These are phyloP conservation scores for Lasiurus cinereus DNA, from an alignment of 2,113 vertebrate species.

Conservation along the genomic window DNA sequence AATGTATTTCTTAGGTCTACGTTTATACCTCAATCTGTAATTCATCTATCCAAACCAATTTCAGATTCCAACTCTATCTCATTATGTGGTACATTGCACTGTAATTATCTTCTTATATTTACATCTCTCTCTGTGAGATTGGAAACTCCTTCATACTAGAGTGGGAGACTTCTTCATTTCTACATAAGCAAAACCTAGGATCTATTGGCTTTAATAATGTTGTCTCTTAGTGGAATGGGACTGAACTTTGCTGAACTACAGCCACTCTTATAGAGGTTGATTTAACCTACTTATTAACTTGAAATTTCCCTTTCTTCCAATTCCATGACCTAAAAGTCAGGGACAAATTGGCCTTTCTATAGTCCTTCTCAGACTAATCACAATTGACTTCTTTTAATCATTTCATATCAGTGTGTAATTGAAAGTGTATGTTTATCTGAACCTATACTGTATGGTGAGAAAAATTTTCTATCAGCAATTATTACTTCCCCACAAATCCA, in stretches of 20 bases:
- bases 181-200: not conserved
- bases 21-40: conserved; percentile 12
- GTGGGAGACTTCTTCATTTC: not conserved
- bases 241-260: not conserved
- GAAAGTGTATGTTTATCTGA: conserved; percentile 10
- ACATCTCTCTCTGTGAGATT: not conserved
- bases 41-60: not conserved
- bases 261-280: not conserved
- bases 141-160: not conserved
- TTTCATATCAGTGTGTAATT: conserved; percentile 38
- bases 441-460: not conserved
- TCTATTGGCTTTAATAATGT: not conserved
- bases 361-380: not conserved
- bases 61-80: not conserved
- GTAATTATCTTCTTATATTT: conserved; percentile 43
- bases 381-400: not conserved
- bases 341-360: not conserved
- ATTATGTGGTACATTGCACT: not conserved
- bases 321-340: not conserved
- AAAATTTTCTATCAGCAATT: not conserved
- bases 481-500: not conserved
- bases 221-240: not conserved
- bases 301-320: not conserved
- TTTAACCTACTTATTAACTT: not conserved
- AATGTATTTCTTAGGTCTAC: not conserved